These are phyloP conservation scores for Delia radicum DNA, from an alignment of 1,140 invertebrate genomes.

Conservation along the genomic window DNA sequence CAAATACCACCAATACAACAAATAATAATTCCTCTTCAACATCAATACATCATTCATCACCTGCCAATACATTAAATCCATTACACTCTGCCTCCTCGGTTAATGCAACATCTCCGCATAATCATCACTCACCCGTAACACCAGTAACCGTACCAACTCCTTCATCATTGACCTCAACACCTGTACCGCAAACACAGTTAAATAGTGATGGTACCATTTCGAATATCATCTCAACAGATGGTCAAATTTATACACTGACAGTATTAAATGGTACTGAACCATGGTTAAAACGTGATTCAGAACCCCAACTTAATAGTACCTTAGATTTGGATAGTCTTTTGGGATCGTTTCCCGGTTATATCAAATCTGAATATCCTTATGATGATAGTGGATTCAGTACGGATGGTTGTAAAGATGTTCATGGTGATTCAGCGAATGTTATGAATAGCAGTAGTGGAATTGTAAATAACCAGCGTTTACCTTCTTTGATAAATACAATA, in stretches of 20 bases:
- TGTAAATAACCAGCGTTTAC: slow-evolving; percentile 44
- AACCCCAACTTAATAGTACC: slow-evolving; percentile 58
- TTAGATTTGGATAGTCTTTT: slow-evolving; percentile 68
- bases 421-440: slow-evolving; percentile 17
- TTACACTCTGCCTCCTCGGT: slow-evolving; percentile 23
- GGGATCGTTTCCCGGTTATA: slow-evolving; percentile 60
- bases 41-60: slow-evolving; percentile 2
- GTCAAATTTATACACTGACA: slow-evolving; percentile 67
- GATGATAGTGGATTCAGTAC: slow-evolving; percentile 69
- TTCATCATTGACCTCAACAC: slow-evolving; percentile 56
- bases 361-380: slow-evolving; percentile 68
- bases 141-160: slow-evolving; percentile 43
- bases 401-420: slow-evolving; percentile 65
- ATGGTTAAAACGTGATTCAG: slow-evolving; percentile 59
- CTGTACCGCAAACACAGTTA: slow-evolving; percentile 49
- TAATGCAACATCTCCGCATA: slow-evolving; percentile 30
- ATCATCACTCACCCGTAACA: slow-evolving; percentile 32
- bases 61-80: slow-evolving; percentile 2
- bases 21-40: slow-evolving; percentile 3
- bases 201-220: slow-evolving; percentile 45
- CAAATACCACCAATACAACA: slow-evolving; percentile 53
- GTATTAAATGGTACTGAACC: slow-evolving; percentile 64
- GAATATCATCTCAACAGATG: slow-evolving; percentile 56
- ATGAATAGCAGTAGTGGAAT: slow-evolving; percentile 11
- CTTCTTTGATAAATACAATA: slow-evolving; percentile 53